Conservation (phyloP, 1,140 invertebrate species). For the Drosophila nannoptera region DNA sequence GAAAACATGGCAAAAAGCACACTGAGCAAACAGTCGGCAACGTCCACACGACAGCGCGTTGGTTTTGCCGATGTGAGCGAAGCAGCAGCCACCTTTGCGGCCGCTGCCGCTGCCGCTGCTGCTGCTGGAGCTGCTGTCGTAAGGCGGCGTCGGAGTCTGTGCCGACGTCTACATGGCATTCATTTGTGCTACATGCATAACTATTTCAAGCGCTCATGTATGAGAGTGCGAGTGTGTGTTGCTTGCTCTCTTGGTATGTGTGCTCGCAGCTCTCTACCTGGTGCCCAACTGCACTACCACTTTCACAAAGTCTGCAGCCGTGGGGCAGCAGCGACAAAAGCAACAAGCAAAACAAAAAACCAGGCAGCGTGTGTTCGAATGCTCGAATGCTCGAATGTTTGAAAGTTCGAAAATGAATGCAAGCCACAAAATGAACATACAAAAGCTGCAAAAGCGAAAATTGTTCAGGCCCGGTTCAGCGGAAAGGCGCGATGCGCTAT, state of each 20-base stretch:
- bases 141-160: conserved; percentile 59
- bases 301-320: conserved; percentile 53
- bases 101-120: conserved; percentile 35
- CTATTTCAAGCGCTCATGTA: conserved; percentile 51
- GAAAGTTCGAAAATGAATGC: conserved; percentile 69
- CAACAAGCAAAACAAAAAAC: conserved; percentile 45
- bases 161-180: conserved; percentile 62
- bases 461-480: conserved; percentile 57
- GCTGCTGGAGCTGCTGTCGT: conserved; percentile 40
- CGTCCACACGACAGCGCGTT: conserved; percentile 54
- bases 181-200: conserved; percentile 70
- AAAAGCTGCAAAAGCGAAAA: conserved; percentile 43
- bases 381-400: conserved; percentile 47
- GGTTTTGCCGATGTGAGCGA: conserved; percentile 35
- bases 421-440: conserved; percentile 61
- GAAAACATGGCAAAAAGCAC: conserved; percentile 55
- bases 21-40: conserved; percentile 43
- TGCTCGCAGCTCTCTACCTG: conserved; percentile 44
- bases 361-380: conserved; percentile 50
- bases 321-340: conserved; percentile 41
- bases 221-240: conserved; percentile 4
- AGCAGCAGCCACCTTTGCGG: conserved; percentile 18
- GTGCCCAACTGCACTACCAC: conserved; percentile 66
- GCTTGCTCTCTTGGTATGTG: conserved; percentile 25
- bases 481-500: too few relatives aligned